Percentiles rank a stretch among this genome's conserved stretches.
Evolutionary conservation across 2,797 vertebrate species (phyloP).

Genomic region (Lepidocolaptes lacrymiger): DNA sequence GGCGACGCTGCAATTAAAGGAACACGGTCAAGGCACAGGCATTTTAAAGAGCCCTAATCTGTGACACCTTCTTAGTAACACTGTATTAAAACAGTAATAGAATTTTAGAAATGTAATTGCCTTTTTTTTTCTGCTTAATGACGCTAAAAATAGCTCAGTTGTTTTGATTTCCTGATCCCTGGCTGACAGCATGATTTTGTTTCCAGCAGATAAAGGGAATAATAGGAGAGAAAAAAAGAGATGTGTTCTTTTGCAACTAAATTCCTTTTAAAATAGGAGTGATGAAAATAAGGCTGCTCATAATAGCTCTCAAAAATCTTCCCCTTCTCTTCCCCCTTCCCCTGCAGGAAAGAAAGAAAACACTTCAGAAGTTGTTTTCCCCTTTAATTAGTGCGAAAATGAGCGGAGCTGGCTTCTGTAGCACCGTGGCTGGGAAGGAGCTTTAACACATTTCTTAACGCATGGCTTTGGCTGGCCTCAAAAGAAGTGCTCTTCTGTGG

Average conservation of each 20-base stretch:
- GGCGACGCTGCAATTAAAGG: background rate
- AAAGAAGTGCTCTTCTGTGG: background rate
- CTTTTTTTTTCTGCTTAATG: background rate
- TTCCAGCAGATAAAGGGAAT: background rate
- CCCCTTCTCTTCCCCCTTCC: background rate
- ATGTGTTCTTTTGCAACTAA: background rate
- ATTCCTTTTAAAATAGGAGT: background rate
- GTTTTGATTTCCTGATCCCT: background rate
- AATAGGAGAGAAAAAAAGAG: background rate
- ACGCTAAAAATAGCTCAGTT: slow-evolving; percentile 8
- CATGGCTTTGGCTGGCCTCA: background rate
- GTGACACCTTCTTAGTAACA: slow-evolving; percentile 7
- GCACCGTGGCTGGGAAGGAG: background rate
- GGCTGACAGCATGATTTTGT: background rate
- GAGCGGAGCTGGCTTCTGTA: background rate
- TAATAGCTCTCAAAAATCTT: background rate
- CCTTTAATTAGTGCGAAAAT: background rate
- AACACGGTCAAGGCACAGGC: background rate
- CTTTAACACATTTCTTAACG: background rate
- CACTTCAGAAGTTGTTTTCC: background rate
- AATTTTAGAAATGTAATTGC: slow-evolving; percentile 29
- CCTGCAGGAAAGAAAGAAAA: background rate
- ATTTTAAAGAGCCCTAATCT: slow-evolving; percentile 7
- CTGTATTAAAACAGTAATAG: slow-evolving; percentile 32
- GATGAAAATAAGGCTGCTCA: background rate